These are phyloP conservation scores for Patiria miniata DNA, from an alignment of 35 echinoderm and acorn worm species.

Conservation along the genomic window DNA sequence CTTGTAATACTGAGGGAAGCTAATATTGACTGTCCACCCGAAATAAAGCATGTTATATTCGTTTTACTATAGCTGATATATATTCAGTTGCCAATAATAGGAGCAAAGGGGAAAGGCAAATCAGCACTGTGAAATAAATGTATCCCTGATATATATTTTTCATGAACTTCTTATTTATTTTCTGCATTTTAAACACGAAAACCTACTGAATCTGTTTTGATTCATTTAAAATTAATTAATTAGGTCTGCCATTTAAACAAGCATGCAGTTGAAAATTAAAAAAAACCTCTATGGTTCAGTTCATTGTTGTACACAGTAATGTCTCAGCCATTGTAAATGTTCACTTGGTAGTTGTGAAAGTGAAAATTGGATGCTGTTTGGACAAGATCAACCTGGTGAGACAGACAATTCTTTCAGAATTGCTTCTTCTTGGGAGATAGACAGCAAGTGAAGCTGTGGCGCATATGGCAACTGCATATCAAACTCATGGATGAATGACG, in stretches of 20 bases:
- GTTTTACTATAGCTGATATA: no score
- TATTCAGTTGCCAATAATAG: no score
- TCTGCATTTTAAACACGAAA: background rate
- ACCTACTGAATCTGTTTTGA: background rate
- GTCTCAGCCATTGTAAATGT: background rate
- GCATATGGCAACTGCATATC: no score
- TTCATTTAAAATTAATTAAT: no score
- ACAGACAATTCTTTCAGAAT: background rate
- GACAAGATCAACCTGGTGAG: background rate
- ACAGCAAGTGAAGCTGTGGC: no score
- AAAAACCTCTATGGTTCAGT: background rate
- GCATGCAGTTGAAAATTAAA: background rate
- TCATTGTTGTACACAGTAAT: background rate
- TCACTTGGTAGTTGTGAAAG: background rate
- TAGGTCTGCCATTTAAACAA: no score
- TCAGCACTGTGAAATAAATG: background rate
- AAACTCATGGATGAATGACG: no score
- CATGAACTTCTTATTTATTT: no score
- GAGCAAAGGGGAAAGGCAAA: background rate
- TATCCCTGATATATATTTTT: no score
- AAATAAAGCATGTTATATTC: no score
- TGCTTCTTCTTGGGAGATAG: conserved; percentile 18
- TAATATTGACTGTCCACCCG: no score
- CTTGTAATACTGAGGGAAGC: no score
- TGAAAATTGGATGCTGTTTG: background rate